Evolutionary conservation across 2,113 vertebrate species (phyloP).

Genomic region (Callipepla squamata): DNA sequence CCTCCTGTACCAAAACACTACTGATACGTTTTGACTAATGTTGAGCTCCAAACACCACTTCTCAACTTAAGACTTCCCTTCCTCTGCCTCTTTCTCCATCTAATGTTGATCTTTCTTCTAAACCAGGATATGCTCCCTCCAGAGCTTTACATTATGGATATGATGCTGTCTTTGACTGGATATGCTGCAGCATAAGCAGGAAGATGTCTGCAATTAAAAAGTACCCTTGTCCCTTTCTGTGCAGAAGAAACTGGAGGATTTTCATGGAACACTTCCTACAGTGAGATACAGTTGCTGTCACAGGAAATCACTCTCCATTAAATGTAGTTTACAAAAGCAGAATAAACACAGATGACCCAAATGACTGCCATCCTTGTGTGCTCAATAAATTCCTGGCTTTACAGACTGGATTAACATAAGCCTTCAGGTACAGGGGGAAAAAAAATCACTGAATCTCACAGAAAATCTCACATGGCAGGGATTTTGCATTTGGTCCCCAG

Average conservation of each 20-base stretch:
- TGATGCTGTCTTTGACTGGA: not conserved
- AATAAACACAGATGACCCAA: constrained; percentile 27
- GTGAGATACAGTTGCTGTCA: constrained; percentile 68
- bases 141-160: not conserved
- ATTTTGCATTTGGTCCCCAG: not conserved
- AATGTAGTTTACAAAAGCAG: constrained; percentile 74
- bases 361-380: constrained; percentile 5
- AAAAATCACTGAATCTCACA: not conserved
- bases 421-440: not conserved
- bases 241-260: constrained; percentile 32
- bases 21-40: not conserved
- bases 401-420: constrained; percentile 38
- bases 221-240: not conserved
- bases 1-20: not conserved
- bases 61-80: not conserved
- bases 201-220: constrained; percentile 68
- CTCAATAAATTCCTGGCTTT: constrained; percentile 52
- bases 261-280: constrained; percentile 17
- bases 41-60: not conserved
- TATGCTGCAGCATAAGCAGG: not conserved
- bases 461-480: not conserved
- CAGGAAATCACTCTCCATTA: constrained; percentile 64
- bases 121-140: not conserved
- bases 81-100: not conserved
- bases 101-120: not conserved